Conservation (phyloP, 1,140 invertebrate species). For the Saccostrea cuccullata region DNA sequence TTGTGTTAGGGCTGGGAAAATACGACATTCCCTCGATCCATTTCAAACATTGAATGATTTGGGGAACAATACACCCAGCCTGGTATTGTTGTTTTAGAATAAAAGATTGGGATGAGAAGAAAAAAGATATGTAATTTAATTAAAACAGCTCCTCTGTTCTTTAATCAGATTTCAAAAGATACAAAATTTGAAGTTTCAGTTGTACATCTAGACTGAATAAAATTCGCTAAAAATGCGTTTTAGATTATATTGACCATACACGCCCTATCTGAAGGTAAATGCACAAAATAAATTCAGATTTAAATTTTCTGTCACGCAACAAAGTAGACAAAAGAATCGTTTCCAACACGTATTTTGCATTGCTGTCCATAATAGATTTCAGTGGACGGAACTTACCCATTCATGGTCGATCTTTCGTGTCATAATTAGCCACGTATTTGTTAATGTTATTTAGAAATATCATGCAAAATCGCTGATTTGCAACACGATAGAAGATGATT, state of each 20-base stretch:
- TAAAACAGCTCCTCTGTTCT: slow-evolving; percentile 13
- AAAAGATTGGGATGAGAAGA: neutral
- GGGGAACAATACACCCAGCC: neutral
- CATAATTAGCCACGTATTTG: neutral
- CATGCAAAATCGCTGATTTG: slow-evolving; percentile 27
- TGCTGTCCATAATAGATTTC: neutral
- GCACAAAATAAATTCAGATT: neutral
- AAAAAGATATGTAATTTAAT: slow-evolving; percentile 35
- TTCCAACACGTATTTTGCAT: neutral
- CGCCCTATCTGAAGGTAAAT: neutral
- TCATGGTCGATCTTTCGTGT: neutral
- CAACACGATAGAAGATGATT: slow-evolving; percentile 28
- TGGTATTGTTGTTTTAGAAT: slow-evolving; percentile 17
- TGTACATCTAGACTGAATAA: neutral
- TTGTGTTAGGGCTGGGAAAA: slow-evolving; percentile 20
- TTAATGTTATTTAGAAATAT: neutral
- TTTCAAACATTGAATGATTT: neutral
- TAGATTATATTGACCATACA: neutral
- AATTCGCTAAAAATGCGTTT: neutral
- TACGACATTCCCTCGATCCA: slow-evolving; percentile 18
- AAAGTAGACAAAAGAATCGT: neutral
- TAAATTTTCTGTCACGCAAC: slow-evolving; percentile 9
- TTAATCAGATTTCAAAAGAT: slow-evolving; percentile 2
- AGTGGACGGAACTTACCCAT: neutral
- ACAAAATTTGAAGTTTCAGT: neutral